These are phyloP conservation scores for Diadema setosum DNA, from an alignment of 35 echinoderm and acorn worm species.

Conservation along the genomic window DNA sequence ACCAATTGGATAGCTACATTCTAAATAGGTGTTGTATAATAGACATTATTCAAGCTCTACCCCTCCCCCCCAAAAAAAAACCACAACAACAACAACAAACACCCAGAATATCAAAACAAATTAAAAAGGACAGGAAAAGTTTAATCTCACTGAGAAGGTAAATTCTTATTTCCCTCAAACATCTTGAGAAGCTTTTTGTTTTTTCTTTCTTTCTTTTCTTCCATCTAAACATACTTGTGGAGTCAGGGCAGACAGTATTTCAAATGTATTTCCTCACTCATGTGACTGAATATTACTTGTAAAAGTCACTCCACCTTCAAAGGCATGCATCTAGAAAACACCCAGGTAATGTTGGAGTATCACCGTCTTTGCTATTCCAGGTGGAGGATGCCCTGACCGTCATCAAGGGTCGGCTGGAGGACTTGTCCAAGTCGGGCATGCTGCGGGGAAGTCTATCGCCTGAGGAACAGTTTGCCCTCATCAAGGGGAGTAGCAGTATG, in stretches of 20 bases:
- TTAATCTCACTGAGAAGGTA: too few relatives aligned
- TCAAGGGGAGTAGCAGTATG: slow-evolving; percentile 63
- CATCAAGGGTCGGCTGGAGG: slow-evolving; percentile 52
- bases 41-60: too few relatives aligned
- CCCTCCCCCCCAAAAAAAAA: too few relatives aligned
- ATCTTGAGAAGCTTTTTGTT: too few relatives aligned
- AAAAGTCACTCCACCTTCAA: background rate
- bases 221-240: background rate
- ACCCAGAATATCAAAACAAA: too few relatives aligned
- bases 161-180: too few relatives aligned
- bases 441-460: slow-evolving; percentile 58
- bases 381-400: slow-evolving; percentile 57
- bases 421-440: slow-evolving; percentile 56
- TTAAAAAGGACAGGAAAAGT: too few relatives aligned
- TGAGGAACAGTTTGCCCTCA: slow-evolving; percentile 69
- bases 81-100: too few relatives aligned
- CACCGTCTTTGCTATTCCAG: background rate
- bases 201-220: too few relatives aligned
- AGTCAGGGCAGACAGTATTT: slow-evolving; percentile 15
- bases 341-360: background rate
- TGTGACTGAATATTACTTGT: background rate
- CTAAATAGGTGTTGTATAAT: too few relatives aligned
- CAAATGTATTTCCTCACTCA: slow-evolving; percentile 18
- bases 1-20: too few relatives aligned
- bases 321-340: background rate